These are phyloP conservation scores for Rhinoptilus africanus DNA, from an alignment of 2,113 vertebrate genomes.

Conservation along the genomic window DNA sequence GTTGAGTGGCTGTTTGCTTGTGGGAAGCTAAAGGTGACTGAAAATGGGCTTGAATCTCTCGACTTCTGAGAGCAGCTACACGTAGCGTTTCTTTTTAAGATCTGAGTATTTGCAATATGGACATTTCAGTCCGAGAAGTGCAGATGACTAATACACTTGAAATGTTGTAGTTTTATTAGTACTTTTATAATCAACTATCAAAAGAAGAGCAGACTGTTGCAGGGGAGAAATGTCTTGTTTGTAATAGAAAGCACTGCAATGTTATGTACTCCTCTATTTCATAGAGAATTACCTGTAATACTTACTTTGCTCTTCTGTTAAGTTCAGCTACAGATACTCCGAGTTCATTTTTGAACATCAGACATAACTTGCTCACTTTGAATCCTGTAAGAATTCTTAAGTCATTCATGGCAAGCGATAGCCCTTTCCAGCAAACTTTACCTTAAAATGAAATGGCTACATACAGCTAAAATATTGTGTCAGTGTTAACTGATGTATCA, in stretches of 20 bases:
- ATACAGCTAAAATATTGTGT: not conserved
- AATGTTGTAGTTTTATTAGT: not conserved
- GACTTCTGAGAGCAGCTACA: not conserved
- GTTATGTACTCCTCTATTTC: fast-evolving
- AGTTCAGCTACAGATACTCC: not conserved
- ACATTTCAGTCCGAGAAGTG: not conserved
- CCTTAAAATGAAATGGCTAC: not conserved
- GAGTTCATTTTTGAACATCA: not conserved
- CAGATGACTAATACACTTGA: not conserved
- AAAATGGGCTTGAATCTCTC: not conserved
- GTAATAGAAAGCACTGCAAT: not conserved
- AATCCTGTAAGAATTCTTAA: not conserved
- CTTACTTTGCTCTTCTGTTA: not conserved
- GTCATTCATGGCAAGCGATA: not conserved
- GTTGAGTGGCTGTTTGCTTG: not conserved
- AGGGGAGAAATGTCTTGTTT: not conserved
- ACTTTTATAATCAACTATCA: not conserved
- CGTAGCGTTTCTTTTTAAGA: not conserved
- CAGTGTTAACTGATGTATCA: not conserved
- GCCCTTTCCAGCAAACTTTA: not conserved
- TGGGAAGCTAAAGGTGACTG: not conserved
- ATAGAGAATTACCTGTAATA: not conserved
- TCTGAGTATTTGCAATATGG: not conserved
- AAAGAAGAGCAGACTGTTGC: not conserved
- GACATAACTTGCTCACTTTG: not conserved